phyloP scores from a whole-genome alignment of 2,888 invertebrate species.

The Rhimphoctona megacephalus region DNA sequence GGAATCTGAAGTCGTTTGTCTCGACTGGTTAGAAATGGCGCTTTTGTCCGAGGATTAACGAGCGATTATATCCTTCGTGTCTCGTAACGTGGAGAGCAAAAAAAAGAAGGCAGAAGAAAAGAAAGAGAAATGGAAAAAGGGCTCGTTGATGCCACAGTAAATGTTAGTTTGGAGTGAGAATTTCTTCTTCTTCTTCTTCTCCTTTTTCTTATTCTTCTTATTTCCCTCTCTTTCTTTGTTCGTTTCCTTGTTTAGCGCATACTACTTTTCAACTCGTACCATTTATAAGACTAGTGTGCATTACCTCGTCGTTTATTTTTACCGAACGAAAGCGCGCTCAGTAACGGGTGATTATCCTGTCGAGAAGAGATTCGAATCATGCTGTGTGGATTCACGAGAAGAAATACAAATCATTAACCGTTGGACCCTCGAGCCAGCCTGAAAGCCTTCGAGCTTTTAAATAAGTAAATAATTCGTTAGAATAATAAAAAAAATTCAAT shows the following conservation, averaged over 20 bases:
- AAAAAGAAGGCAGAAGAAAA: slow-evolving; percentile 4
- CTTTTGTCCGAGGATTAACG: slow-evolving; percentile 68
- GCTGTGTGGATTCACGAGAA: slow-evolving; percentile 34
- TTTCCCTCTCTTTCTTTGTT: background rate
- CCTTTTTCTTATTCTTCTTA: background rate
- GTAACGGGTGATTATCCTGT: slow-evolving; percentile 54
- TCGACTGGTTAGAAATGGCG: slow-evolving; percentile 30
- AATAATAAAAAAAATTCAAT: background rate
- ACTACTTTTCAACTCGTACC: slow-evolving; percentile 11
- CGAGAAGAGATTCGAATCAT: slow-evolving; percentile 44
- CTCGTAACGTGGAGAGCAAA: slow-evolving; percentile 36
- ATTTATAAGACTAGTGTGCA: no score
- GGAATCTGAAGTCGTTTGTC: no score
- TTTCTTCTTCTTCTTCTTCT: slow-evolving; percentile 40
- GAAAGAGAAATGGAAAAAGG: slow-evolving; percentile 22
- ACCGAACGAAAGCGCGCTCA: slow-evolving; percentile 9
- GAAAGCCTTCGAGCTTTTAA: slow-evolving; percentile 3
- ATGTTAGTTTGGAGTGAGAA: slow-evolving; percentile 43
- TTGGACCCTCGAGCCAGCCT: background rate
- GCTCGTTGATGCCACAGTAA: slow-evolving; percentile 34
- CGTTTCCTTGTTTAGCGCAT: background rate
- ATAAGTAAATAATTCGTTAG: no score
- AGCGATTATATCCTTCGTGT: slow-evolving; percentile 65
- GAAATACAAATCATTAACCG: slow-evolving; percentile 40
- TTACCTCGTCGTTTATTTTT: background rate